Evolutionary conservation across 2,113 vertebrate genomes (phyloP).

Genomic region (Gobio gobio): DNA sequence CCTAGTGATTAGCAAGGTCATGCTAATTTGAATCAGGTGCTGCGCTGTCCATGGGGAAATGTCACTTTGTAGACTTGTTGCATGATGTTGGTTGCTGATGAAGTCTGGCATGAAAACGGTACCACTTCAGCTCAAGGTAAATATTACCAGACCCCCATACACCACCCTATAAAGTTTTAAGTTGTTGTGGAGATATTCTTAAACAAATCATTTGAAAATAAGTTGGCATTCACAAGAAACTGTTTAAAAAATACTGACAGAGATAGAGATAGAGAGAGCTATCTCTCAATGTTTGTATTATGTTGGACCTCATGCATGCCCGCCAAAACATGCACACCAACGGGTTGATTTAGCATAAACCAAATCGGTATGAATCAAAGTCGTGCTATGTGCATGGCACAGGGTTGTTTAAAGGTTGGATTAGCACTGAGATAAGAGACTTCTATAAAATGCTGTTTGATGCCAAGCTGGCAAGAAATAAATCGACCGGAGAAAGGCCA

Average conservation of each 20-base stretch:
- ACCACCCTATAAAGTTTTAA: background rate
- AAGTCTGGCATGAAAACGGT: background rate
- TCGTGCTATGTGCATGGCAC: background rate
- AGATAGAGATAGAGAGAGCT: background rate
- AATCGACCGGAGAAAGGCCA: background rate
- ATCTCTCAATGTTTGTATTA: constrained; percentile 14
- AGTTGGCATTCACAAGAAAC: background rate
- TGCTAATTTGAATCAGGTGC: constrained; percentile 24
- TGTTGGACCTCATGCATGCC: background rate
- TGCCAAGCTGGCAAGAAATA: constrained; percentile 32
- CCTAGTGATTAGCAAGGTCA: background rate
- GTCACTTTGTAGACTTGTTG: background rate
- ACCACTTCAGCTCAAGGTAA: background rate
- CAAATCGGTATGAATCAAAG: constrained; percentile 1
- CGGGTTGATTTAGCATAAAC: constrained; percentile 34
- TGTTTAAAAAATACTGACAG: background rate
- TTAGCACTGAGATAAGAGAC: constrained; percentile 33
- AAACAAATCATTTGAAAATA: background rate
- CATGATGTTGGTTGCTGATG: background rate
- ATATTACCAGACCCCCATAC: background rate
- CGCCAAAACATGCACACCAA: background rate
- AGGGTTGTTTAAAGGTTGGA: constrained; percentile 35
- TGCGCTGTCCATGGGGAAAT: background rate
- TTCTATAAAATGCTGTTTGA: background rate
- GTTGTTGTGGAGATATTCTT: constrained; percentile 7